phyloP scores from a whole-genome alignment of 2,113 vertebrate genomes.

The Pongo abelii region DNA sequence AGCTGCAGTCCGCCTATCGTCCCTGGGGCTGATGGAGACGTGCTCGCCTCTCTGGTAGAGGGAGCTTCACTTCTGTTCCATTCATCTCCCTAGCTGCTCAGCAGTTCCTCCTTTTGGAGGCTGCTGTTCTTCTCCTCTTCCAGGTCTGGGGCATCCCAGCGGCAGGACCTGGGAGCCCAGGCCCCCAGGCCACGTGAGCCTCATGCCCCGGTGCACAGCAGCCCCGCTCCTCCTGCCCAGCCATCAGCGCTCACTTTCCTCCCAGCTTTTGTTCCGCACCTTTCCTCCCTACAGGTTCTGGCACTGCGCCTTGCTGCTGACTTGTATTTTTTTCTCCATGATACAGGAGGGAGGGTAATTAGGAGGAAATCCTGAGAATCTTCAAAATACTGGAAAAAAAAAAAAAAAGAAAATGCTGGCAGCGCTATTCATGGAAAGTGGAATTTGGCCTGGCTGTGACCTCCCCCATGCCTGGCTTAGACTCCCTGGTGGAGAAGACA shows the following conservation, averaged over 20 bases:
- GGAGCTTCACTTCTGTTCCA: not conserved
- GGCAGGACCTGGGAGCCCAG: not conserved
- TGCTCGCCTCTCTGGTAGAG: fast-evolving
- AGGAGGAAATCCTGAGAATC: not conserved
- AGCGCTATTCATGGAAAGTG: fast-evolving
- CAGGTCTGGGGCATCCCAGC: fast-evolving
- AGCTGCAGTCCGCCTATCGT: too few relatives aligned
- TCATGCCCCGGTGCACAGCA: fast-evolving
- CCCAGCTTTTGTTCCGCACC: not conserved
- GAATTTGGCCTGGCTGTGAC: not conserved
- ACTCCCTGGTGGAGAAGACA: not conserved
- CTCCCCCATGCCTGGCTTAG: not conserved
- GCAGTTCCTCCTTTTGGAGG: not conserved
- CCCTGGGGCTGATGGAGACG: not conserved
- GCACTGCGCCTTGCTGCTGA: not conserved
- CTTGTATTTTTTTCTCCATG: not conserved
- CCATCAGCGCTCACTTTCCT: not conserved
- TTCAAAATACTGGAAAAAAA: not conserved
- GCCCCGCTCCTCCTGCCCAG: fast-evolving
- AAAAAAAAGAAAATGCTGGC: not conserved
- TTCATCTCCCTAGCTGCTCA: not conserved
- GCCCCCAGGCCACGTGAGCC: not conserved
- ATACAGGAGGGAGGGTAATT: not conserved
- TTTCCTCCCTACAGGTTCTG: not conserved
- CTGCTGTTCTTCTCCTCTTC: not conserved